Conservation (phyloP, 2,797 vertebrate species). For the Semotilus atromaculatus region DNA sequence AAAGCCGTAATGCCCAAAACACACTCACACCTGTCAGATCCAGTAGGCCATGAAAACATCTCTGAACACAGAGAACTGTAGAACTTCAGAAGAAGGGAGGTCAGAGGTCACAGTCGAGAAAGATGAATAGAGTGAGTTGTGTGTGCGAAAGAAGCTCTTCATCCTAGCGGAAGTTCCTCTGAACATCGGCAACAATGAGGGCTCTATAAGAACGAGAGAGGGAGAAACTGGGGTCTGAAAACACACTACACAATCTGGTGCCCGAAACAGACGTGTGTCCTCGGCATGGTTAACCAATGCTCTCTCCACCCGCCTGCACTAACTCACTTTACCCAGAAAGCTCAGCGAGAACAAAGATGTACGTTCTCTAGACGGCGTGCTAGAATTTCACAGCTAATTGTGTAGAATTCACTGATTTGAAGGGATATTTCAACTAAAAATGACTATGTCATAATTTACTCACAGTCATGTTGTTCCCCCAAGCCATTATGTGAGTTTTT, state of each 20-base stretch:
- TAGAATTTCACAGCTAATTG: not conserved
- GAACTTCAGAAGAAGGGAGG: slow-evolving; percentile 6
- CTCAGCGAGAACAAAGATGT: not conserved
- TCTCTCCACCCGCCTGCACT: not conserved
- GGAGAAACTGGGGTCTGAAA: slow-evolving; percentile 26
- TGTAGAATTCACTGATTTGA: not conserved
- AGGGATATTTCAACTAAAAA: not conserved
- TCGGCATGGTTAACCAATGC: not conserved
- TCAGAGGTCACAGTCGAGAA: not conserved
- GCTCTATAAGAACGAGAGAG: slow-evolving; percentile 54
- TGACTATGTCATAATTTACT: not conserved
- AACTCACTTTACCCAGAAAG: slow-evolving; percentile 34
- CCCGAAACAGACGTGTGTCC: not conserved
- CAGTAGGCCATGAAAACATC: not conserved
- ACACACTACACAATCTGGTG: slow-evolving; percentile 35
- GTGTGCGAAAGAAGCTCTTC: slow-evolving; percentile 33
- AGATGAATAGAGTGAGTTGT: slow-evolving; percentile 24
- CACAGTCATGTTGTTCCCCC: not conserved
- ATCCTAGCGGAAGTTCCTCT: slow-evolving; percentile 40
- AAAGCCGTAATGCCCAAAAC: slow-evolving; percentile 25
- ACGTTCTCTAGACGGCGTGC: not conserved
- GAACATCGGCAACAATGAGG: slow-evolving; percentile 56
- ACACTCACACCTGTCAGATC: slow-evolving; percentile 18
- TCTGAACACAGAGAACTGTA: not conserved
- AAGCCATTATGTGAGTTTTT: not conserved